Conservation (phyloP, 2,113 vertebrate species). For the Lamprotornis superbus region DNA sequence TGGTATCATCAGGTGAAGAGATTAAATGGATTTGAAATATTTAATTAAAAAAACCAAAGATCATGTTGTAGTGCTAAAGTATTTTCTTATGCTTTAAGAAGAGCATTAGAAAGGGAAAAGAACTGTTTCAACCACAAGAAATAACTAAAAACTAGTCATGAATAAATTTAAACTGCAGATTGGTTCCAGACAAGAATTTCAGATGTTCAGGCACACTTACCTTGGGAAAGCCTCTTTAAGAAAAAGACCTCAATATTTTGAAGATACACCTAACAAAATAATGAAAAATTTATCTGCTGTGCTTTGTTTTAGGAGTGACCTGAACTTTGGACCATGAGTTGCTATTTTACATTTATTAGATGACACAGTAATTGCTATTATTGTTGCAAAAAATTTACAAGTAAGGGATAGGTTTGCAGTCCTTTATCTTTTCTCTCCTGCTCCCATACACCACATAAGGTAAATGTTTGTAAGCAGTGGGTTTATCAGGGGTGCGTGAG, state of each 20-base stretch:
- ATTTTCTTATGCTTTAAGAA: not conserved
- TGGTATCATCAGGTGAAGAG: conserved; percentile 14
- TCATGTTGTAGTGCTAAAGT: not conserved
- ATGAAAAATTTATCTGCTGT: not conserved
- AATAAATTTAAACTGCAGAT: conserved; percentile 19
- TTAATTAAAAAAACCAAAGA: conserved; percentile 27
- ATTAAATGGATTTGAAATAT: conserved; percentile 46
- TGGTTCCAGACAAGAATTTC: not conserved
- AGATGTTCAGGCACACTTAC: not conserved
- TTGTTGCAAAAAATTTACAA: not conserved
- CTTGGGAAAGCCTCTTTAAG: not conserved
- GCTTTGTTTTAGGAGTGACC: not conserved
- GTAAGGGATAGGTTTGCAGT: not conserved
- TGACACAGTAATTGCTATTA: not conserved
- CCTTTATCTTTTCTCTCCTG: not conserved
- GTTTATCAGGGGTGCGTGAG: fast-evolving
- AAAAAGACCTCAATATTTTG: not conserved
- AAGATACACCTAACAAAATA: not conserved
- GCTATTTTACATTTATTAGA: not conserved
- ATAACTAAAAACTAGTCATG: not conserved
- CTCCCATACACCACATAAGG: not conserved
- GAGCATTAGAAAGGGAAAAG: not conserved
- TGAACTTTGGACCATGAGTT: not conserved
- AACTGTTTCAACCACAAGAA: not conserved
- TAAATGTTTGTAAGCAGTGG: not conserved